These are phyloP conservation scores for Spatulosminthurus flaviceps DNA, from an alignment of 2,888 invertebrate genomes.

Conservation along the genomic window DNA sequence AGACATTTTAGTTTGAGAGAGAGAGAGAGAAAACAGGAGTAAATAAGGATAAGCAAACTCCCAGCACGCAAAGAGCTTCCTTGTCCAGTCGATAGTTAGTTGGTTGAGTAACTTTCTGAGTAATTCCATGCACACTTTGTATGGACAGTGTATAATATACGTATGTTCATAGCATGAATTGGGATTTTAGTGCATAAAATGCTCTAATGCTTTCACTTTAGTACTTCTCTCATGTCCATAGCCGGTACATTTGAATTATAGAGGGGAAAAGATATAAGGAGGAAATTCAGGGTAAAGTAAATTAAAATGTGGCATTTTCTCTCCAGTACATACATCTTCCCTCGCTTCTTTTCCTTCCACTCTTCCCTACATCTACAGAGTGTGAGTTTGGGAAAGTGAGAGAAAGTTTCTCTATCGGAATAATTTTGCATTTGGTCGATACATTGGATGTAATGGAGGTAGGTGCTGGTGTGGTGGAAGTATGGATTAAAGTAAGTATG, in stretches of 20 bases:
- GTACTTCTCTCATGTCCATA: no score
- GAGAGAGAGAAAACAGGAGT: slow-evolving; percentile 10
- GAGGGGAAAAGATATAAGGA: background rate
- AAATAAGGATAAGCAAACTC: slow-evolving; percentile 13
- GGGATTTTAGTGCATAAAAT: no score
- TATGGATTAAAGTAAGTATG: no score
- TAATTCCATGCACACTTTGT: background rate
- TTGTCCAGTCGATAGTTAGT: slow-evolving; percentile 14
- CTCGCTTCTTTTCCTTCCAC: background rate
- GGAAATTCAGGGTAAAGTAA: background rate
- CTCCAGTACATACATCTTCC: background rate
- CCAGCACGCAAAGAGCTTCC: background rate
- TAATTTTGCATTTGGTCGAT: background rate
- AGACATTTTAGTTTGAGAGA: background rate
- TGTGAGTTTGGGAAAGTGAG: background rate
- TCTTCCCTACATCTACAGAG: background rate
- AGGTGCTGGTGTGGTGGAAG: no score
- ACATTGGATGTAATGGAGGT: no score
- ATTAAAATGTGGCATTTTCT: background rate
- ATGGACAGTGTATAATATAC: no score
- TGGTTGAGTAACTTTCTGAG: background rate
- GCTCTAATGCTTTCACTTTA: no score
- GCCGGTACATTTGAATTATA: no score
- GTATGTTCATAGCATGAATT: no score
- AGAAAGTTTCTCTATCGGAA: background rate